These are phyloP conservation scores for Nephotettix cincticeps DNA, from an alignment of 1,140 invertebrate genomes.

Conservation along the genomic window DNA sequence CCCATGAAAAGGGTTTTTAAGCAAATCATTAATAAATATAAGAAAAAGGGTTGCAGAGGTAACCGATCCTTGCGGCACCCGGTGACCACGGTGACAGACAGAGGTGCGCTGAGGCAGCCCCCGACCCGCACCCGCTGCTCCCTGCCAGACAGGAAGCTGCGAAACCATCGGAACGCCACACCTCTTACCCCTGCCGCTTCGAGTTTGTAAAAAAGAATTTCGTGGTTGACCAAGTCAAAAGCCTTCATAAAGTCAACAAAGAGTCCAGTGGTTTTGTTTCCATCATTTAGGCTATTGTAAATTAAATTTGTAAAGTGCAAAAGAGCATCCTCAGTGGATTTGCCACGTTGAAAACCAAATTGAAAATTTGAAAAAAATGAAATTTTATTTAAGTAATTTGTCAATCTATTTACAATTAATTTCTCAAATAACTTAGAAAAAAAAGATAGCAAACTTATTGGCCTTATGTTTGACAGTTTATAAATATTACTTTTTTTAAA, in stretches of 20 bases:
- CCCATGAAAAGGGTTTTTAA: background rate
- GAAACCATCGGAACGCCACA: slow-evolving; percentile 5
- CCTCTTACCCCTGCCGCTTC: slow-evolving; percentile 3
- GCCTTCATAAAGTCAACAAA: slow-evolving; percentile 13
- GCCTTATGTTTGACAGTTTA: background rate
- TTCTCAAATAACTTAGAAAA: slow-evolving; percentile 28
- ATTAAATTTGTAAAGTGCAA: slow-evolving; percentile 15
- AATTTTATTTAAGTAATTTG: slow-evolving; percentile 14
- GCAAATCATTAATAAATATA: slow-evolving; percentile 23
- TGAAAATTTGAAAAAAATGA: background rate
- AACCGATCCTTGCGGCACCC: slow-evolving; percentile 17
- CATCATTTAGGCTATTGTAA: background rate
- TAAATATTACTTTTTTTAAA: slow-evolving; percentile 1
- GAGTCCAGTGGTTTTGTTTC: slow-evolving; percentile 10
- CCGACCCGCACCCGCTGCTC: background rate
- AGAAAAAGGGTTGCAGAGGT: slow-evolving; percentile 14
- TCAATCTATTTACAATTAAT: slow-evolving; percentile 17
- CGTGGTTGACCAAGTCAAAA: slow-evolving; percentile 5
- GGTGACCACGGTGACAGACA: background rate
- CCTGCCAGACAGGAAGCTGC: background rate
- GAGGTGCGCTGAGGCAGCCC: background rate
- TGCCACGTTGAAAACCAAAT: slow-evolving; percentile 24
- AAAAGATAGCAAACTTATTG: slow-evolving; percentile 19
- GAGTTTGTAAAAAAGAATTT: background rate
- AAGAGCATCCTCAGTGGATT: slow-evolving; percentile 9